Base-by-base conservation (phyloP, 2,888 invertebrate species). In the Drosophila subsilvestris region DNA sequence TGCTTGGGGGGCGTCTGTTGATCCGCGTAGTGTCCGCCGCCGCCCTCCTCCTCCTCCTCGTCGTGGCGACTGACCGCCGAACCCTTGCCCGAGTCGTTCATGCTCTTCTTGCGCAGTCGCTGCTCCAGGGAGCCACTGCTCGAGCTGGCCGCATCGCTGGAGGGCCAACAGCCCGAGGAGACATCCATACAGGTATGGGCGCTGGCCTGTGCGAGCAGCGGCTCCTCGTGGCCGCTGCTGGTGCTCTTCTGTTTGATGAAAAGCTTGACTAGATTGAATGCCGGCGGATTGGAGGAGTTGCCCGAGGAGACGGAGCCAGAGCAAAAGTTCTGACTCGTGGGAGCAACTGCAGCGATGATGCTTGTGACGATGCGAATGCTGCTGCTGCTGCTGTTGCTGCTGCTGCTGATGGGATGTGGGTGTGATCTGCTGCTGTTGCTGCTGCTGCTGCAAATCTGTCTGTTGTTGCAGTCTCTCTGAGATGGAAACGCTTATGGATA, bases 221-320 rank as follows among this genome's bases (percentile, higher is more conserved):
- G 79, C 60, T 91, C 90, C 91, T 96, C 96, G 61, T 95, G 95
- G 78, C 96, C 96, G 72, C 88, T 90, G 75, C 81, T 89, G 93
- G 94, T 95, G 90, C 96, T 97, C 91, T 97, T 97, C 90, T 97
- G 97, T 91, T 97, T 97, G 94, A 97, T 97, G 90, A 97, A 97
- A 76, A 97, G 93, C 91, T 96, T 96, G 48, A 97, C 96, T 89
- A 97, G 94, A 92, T 95, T 97, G 91, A 97, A 95, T 79, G 96
- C 95, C 88, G 95, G 95, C 74, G 95, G 94, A 80, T 95, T 94
- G 53, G 91, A 92, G 93, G 91, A 92, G 93, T 93, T 91, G 53
- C 89, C 88, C 53, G 91, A 90, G 14, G 90, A 90, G 47, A 89
- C 87, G 6, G 91, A 91, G n/a, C 90, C 91, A 2, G 91, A 90